Evolutionary conservation across 1,140 invertebrate genomes (phyloP).

Genomic region (Temnothorax curvispinosus): DNA sequence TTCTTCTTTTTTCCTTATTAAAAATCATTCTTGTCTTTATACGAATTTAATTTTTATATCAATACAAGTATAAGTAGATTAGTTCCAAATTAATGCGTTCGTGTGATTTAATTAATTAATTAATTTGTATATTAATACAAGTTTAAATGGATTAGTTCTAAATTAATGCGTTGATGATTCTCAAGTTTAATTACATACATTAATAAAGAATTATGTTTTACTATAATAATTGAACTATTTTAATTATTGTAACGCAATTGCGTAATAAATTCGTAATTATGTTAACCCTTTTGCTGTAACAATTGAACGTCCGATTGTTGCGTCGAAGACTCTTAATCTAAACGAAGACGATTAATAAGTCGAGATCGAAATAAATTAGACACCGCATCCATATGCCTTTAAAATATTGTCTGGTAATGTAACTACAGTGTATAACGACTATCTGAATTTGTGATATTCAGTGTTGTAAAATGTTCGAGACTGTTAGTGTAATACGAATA

Average conservation of each 20-base stretch:
- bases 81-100: not conserved
- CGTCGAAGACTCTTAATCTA: not conserved
- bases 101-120: not conserved
- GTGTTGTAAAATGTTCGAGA: conserved; percentile 42
- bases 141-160: not conserved
- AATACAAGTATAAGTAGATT: not conserved
- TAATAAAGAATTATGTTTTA: not conserved
- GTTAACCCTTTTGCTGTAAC: conserved; percentile 49
- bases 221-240: not conserved
- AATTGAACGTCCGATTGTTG: not conserved
- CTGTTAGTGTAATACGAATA: conserved; percentile 53
- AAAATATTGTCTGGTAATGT: conserved; percentile 44
- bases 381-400: conserved; percentile 72
- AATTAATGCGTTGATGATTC: conserved; percentile 1
- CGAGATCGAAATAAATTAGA: conserved; percentile 29
- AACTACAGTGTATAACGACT: conserved; percentile 28
- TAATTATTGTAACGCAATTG: not conserved
- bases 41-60: not conserved
- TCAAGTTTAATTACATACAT: not conserved
- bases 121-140: not conserved
- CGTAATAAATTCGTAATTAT: not conserved
- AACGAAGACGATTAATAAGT: conserved; percentile 9
- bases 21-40: not conserved
- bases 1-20: not conserved
- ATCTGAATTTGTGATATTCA: conserved; percentile 23